phyloP scores from a whole-genome alignment of 2,797 vertebrate genomes.

The Halcyon badia region DNA sequence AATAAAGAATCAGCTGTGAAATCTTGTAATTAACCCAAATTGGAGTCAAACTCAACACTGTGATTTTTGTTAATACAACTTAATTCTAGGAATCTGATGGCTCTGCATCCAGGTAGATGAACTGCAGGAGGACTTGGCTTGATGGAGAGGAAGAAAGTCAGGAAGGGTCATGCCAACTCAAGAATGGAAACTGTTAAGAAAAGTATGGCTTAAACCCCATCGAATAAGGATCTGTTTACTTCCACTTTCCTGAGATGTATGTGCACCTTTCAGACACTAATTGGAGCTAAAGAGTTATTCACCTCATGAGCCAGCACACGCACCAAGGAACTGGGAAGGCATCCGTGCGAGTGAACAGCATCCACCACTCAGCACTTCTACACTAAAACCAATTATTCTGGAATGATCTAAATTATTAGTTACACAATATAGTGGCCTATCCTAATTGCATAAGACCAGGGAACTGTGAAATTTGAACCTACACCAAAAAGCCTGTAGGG shows the following conservation, averaged over 20 bases:
- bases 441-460: background rate
- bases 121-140: background rate
- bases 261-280: background rate
- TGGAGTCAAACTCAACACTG: accelerated
- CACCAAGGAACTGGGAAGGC: accelerated
- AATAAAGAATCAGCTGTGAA: background rate
- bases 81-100: background rate
- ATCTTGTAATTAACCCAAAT: too few relatives aligned
- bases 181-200: background rate
- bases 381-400: background rate
- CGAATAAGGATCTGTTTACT: background rate
- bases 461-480: background rate
- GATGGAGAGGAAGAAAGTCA: background rate
- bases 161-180: background rate
- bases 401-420: background rate
- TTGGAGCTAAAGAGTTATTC: background rate
- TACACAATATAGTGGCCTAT: background rate
- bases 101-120: background rate
- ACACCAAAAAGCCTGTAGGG: background rate
- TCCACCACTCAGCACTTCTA: background rate
- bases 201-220: background rate
- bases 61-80: background rate
- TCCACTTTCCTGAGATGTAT: background rate
- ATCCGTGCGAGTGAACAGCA: accelerated
- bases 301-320: accelerated